Percentiles rank a stretch among this genome's conserved stretches.
Conservation (phyloP, 2,888 invertebrate species). For the Cataglyphis albicans region DNA sequence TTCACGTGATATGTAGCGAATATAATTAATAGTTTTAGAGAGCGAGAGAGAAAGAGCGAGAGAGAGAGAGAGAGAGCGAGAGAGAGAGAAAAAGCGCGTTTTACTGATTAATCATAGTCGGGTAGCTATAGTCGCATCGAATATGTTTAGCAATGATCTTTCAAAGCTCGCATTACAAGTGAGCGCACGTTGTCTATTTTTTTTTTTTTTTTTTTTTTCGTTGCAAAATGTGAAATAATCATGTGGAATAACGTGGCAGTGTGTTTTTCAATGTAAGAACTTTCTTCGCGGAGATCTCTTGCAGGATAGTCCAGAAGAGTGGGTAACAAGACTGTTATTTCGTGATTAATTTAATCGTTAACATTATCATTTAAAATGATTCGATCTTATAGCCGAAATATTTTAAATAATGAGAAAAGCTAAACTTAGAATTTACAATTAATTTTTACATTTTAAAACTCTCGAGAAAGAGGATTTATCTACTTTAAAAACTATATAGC, state of each 20-base stretch:
- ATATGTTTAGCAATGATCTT: conserved; percentile 27
- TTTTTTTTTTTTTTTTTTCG: conserved; percentile 5
- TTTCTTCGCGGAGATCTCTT: background rate
- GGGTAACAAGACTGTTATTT: background rate
- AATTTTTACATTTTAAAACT: background rate
- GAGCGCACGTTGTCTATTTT: conserved; percentile 8
- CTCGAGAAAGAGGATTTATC: background rate
- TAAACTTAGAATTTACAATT: background rate
- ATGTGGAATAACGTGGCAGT: conserved; percentile 26
- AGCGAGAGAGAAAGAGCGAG: conserved; percentile 14
- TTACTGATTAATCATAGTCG: conserved; percentile 57
- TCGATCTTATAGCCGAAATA: conserved; percentile 11
- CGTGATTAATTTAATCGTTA: conserved; percentile 12
- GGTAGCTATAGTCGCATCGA: conserved; percentile 43
- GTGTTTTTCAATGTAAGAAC: background rate
- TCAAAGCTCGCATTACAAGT: background rate
- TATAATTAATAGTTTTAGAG: conserved; percentile 52
- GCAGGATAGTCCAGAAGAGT: conserved; percentile 7
- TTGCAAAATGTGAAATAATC: conserved; percentile 34
- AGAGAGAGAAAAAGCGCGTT: conserved; percentile 43
- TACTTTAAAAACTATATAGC: background rate
- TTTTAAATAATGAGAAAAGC: background rate
- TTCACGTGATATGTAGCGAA: conserved; percentile 78
- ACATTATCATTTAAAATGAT: background rate
- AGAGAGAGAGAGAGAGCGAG: background rate